Evolutionary conservation across 2,797 vertebrate genomes (phyloP).

Genomic region (Notolepis coatsorum): DNA sequence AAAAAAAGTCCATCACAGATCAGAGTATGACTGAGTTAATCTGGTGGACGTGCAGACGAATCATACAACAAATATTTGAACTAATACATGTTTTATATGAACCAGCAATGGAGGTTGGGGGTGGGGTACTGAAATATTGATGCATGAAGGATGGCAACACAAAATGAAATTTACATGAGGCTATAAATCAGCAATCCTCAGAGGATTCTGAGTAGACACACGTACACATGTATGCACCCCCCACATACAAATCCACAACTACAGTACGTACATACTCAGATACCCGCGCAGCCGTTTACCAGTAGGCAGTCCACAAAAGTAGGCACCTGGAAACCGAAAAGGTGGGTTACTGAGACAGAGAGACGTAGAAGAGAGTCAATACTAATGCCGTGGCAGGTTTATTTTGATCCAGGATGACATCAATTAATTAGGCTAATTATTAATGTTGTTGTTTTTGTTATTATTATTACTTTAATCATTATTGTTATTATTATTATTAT

Average conservation of each 20-base stretch:
- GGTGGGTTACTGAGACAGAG: conserved; percentile 11
- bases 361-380: conserved; percentile 50
- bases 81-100: conserved; percentile 41
- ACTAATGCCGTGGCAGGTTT: conserved; percentile 43
- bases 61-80: conserved; percentile 43
- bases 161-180: conserved; percentile 66
- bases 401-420: too few species aligned
- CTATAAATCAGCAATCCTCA: conserved; percentile 62
- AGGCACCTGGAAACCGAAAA: conserved; percentile 28
- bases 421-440: too few species aligned
- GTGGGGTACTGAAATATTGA: conserved; percentile 54
- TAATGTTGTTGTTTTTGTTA: too few species aligned
- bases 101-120: conserved; percentile 11
- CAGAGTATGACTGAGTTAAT: background rate
- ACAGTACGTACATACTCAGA: background rate
- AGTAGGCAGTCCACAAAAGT: conserved; percentile 25
- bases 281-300: background rate
- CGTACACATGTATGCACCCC: background rate
- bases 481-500: too few species aligned
- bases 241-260: conserved; percentile 10
- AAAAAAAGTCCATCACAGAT: too few species aligned
- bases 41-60: conserved; percentile 12
- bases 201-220: conserved; percentile 30
- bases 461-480: too few species aligned
- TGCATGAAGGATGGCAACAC: conserved; percentile 47